Evolutionary conservation across 2,797 vertebrate species (phyloP), one percentile per base, ranked within the genome.

Genomic region (Eupleurogrammus muticus): DNA sequence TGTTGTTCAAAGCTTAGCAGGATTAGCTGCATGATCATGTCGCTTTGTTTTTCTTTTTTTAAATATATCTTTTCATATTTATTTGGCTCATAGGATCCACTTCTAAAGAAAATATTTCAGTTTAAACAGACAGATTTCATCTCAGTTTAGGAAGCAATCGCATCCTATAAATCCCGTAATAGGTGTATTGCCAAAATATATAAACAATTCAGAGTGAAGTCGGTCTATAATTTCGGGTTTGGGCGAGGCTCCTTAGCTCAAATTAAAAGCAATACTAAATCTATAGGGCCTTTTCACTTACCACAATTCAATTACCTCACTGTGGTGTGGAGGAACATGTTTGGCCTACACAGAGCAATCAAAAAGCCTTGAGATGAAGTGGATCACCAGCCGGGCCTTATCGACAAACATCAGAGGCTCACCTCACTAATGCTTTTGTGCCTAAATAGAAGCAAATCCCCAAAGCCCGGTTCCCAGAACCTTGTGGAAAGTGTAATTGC

Each of bases 1-100:
- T 32, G 63, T 78, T 81, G 80, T 85, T 89, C 81, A 84, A 87
- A 83, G 84, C 84, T 85, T 85, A 81, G 82, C 74, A 76, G 82
- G 87, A 89, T 89, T 84, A 89, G 75, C 76, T 44, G 52, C 72
- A 82, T 83, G 80, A 87, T 89, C 78, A 82, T 40, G 14, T 40
- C 72, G 71, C 65, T 6, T 28, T n/a, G n/a, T n/a, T n/a, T 79
- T 75, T 75, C 65, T 70, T 34, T 71, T 57, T 36, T 19, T 24
- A 65, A 66, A 81, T 54, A 78, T 66, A 75, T 78, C 77, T 79
- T 79, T 82, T 77, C 54, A 75, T 65, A 78, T 79, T 84, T 83
- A 74, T 77, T 81, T 78, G 75, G 58, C 64, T 77, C 28, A 49
- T n/a, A 62, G 48, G 48, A 82, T 75, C 53, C 55, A 72, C 72